Percentiles rank a stretch among this genome's conserved stretches.
phyloP scores from a whole-genome alignment of 1,140 invertebrate genomes.

The Polypedilum vanderplanki region DNA sequence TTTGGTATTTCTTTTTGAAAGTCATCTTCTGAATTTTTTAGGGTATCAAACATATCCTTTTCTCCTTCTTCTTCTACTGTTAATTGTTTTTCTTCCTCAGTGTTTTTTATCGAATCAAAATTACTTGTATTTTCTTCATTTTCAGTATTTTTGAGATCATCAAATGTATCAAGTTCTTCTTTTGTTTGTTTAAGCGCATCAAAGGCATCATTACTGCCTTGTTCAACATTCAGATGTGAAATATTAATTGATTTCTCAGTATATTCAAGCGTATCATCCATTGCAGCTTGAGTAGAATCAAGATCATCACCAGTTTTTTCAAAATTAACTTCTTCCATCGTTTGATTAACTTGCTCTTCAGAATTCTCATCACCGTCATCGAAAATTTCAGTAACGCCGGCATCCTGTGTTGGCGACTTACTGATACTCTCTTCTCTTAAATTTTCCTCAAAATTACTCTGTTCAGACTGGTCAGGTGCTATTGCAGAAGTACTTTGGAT shows the following conservation, averaged over 20 bases:
- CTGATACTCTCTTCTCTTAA: not conserved
- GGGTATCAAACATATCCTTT: not conserved
- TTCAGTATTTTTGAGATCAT: slow-evolving; percentile 7
- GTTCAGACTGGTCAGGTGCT: not conserved
- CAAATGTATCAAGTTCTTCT: not conserved
- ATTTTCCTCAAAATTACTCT: not conserved
- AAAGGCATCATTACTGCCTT: slow-evolving; percentile 27
- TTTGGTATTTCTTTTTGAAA: not conserved
- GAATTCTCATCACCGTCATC: not conserved
- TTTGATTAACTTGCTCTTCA: not conserved
- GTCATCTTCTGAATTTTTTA: not conserved
- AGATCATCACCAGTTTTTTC: not conserved
- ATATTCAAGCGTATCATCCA: slow-evolving; percentile 30
- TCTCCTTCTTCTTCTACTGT: not conserved
- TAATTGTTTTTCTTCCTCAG: too few species aligned
- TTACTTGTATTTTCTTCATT: too few species aligned
- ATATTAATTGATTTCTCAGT: slow-evolving; percentile 28
- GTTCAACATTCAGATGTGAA: slow-evolving; percentile 31
- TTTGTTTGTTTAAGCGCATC: slow-evolving; percentile 23
- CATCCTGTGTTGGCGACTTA: not conserved
- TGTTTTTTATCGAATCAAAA: too few species aligned
- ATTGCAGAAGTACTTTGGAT: not conserved
- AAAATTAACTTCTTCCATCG: not conserved
- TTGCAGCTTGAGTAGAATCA: not conserved
- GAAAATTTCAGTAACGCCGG: not conserved